Conservation (phyloP, 1,140 invertebrate genomes). For the Delia radicum region DNA sequence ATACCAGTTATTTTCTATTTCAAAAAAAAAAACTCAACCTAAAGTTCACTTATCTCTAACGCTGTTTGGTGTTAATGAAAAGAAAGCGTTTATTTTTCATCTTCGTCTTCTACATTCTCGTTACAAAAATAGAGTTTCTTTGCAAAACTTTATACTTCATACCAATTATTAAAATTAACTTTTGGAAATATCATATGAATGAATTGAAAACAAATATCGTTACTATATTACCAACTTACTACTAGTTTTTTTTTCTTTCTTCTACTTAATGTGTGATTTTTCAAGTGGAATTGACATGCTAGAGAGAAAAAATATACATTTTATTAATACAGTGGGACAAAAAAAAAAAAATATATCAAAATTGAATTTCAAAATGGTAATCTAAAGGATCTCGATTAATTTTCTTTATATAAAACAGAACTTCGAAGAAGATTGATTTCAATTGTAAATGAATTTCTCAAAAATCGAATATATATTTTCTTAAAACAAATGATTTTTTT, state of each 20-base stretch:
- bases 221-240: neutral
- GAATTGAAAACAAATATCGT: neutral
- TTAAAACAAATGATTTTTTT: too few relatives aligned
- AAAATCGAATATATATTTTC: too few relatives aligned
- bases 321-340: neutral
- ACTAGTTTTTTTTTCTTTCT: neutral
- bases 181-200: neutral
- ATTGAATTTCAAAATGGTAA: too few relatives aligned
- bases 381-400: too few relatives aligned
- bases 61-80: neutral
- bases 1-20: neutral
- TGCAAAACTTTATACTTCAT: neutral
- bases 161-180: neutral
- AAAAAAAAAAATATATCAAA: neutral
- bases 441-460: too few relatives aligned
- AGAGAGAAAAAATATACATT: neutral
- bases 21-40: neutral
- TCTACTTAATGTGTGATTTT: neutral
- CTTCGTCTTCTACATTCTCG: neutral
- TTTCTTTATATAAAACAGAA: too few relatives aligned
- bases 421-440: too few relatives aligned
- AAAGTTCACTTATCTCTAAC: neutral
- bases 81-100: neutral
- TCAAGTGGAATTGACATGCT: constrained; percentile 3
- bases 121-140: neutral